These are phyloP conservation scores for Drosophila lutescens DNA, from an alignment of 2,888 invertebrate genomes.

Conservation along the genomic window DNA sequence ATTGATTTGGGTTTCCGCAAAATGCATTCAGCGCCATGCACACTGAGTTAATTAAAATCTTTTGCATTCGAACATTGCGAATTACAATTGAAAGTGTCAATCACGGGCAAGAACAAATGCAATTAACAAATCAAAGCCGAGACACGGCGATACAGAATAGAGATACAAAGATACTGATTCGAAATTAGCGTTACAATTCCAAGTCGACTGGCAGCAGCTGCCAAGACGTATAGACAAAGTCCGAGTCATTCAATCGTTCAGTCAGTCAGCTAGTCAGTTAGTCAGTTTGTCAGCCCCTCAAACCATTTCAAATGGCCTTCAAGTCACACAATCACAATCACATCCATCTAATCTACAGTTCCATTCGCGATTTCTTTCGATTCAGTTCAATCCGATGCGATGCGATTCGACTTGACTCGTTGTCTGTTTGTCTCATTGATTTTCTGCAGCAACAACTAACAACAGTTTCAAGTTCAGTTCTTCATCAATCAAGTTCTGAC, in stretches of 20 bases:
- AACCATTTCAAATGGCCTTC: slow-evolving; percentile 66
- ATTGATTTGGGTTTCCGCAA: slow-evolving; percentile 70
- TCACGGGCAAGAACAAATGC: slow-evolving; percentile 63
- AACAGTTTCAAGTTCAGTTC: slow-evolving; percentile 71
- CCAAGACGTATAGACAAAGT: slow-evolving; percentile 52
- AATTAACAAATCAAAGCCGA: slow-evolving; percentile 69
- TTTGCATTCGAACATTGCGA: slow-evolving; percentile 41
- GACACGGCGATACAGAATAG: slow-evolving; percentile 28
- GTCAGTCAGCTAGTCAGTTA: slow-evolving; percentile 40
- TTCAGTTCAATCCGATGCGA: slow-evolving; percentile 27
- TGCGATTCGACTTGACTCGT: slow-evolving; percentile 36
- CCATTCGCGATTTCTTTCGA: slow-evolving; percentile 43
- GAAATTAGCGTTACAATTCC: slow-evolving; percentile 74
- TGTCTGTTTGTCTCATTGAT: slow-evolving; percentile 45
- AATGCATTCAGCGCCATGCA: slow-evolving; percentile 34
- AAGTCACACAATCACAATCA: slow-evolving; percentile 45
- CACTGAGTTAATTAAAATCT: slow-evolving; percentile 68
- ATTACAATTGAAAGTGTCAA: slow-evolving; percentile 69
- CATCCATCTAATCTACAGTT: slow-evolving; percentile 67
- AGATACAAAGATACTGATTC: slow-evolving; percentile 34
- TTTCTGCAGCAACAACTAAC: slow-evolving; percentile 36
- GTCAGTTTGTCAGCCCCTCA: slow-evolving; percentile 20
- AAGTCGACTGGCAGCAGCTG: slow-evolving; percentile 59
- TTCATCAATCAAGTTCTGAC: slow-evolving; percentile 72
- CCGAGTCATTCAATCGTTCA: slow-evolving; percentile 45